Evolutionary conservation across 30 jellyfish, hydroid and myxozoan genomes (phyloP), one percentile per base, ranked within the genome.

Genomic region (Cassiopea xamachana): DNA sequence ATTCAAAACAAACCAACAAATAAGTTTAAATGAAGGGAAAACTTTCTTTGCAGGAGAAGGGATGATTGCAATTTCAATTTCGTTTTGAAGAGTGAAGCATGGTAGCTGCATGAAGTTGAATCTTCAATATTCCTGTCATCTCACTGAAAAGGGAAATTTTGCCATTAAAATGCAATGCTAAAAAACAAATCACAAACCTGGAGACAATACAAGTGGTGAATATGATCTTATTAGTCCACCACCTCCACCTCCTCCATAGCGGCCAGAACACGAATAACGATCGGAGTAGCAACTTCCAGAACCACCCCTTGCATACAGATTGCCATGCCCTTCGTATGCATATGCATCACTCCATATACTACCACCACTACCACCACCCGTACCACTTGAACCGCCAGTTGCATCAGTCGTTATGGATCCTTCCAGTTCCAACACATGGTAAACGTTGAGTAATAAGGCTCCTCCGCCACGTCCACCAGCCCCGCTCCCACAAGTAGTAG

Each of bases 181-280:
- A 64, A 64, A 64, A 64, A 4, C 27, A 4, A 4, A 14, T 2
- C 15, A 64, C 74, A 64, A 64, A 88, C 95, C 95, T 64, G 91
- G 87, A 58, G 95, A 79, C 45, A 88, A 90, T 18, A 88, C 87
- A 50, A 81, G 71, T 2, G 95, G 95, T 27, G 95, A 88, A 69
- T 78, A 81, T 13, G 95, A 10, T 49, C 95, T 46, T 16, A 88
- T 88, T 39, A 88, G 82, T 10, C 95, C 95, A 55, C 95, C 95
- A 47, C 95, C 95, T 16, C 95, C 95, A 39, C 95, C 95, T 39
- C 95, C 95, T 5, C 83, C 95, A 60, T 88, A 88, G 60, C 87
- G 87, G 2, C 75, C 75, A 15, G 69, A 13, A 48, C 94, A 87
- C n/a, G 48, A 5, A 2, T 6, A 12, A 45, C 60, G 87, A 43